Evolutionary conservation across 1,140 invertebrate species (phyloP).

Genomic region (Drosophila ohnishii): DNA sequence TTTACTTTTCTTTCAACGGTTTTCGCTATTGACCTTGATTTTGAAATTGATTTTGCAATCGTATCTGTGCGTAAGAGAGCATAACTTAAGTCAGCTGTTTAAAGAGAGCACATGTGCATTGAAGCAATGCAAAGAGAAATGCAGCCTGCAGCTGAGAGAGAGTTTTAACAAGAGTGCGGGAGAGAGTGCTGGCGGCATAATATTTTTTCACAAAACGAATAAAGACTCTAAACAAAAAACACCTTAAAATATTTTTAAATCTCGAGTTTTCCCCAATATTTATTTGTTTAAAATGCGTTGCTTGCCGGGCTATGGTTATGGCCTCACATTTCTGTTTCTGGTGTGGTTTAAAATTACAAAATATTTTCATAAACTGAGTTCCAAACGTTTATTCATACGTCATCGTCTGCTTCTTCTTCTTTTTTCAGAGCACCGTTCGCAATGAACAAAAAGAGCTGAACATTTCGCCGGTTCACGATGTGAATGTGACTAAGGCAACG

Average conservation of each 20-base stretch:
- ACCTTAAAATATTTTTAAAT: background rate
- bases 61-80: constrained; percentile 10
- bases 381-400: constrained; percentile 23
- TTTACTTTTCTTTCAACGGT: constrained; percentile 21
- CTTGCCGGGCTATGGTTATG: constrained; percentile 64
- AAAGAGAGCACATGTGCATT: constrained; percentile 17
- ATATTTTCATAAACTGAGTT: constrained; percentile 19
- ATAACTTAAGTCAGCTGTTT: constrained; percentile 35
- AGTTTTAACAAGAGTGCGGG: background rate
- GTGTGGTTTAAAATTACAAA: constrained; percentile 29
- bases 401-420: constrained; percentile 30
- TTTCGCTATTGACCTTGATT: constrained; percentile 43
- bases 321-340: constrained; percentile 70
- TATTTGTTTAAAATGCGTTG: constrained; percentile 53
- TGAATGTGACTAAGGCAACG: constrained; percentile 66
- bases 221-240: constrained; percentile 16
- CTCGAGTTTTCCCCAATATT: background rate
- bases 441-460: constrained; percentile 79
- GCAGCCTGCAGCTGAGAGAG: background rate
- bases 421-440: constrained; percentile 72
- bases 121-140: constrained; percentile 14
- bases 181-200: constrained; percentile 10
- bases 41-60: constrained; percentile 37
- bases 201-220: constrained; percentile 13
- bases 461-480: constrained; percentile 65